Evolutionary conservation across 2,888 invertebrate genomes (phyloP), one percentile per base, ranked within the genome.

Genomic region (Eupithecia dodoneata): DNA sequence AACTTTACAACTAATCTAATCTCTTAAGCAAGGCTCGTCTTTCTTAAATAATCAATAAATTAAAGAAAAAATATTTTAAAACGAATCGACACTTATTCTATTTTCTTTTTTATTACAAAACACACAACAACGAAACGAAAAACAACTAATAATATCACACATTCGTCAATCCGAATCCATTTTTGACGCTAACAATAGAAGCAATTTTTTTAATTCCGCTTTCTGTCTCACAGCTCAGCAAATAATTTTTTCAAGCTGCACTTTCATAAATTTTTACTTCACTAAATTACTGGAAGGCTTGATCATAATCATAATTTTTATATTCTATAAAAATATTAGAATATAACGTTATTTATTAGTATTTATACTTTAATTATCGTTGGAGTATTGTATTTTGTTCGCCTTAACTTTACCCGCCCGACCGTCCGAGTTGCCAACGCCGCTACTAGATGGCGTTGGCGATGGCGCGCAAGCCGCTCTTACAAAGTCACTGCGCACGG

Each of bases 271-370:
- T 87, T 86, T 87, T 87, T 88, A 90, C 86, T 92, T 92, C 89
- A 92, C 94, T 95, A 95, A 92, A 93, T 94, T 94, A 95, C 92
- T 95, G 94, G 94, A 94, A 95, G 94, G 94, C 94, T 94, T 90
- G 92, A 92, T 94, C 93, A 93, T 93, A 93, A 83, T 93, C 89
- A 91, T 94, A 93, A 88, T 87, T 88, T 92, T 93, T 91, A 92
- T 93, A 94, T 93, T 93, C 94, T 94, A 94, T 94, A 95, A 95
- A 95, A 95, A 94, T 94, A 94, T 94, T 94, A 94, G 94, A 94
- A 94, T 93, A 94, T 90, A 86, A 86, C 83, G 84, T 87, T 86
- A 83, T 87, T 88, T 89, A 88, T 89, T 89, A 87, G 87, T 90
- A 91, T 89, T 91, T 89, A 89, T 87, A 85, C 89, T 90, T 90